phyloP scores from a whole-genome alignment of 53 echinoderm and acorn worm genomes.

The Patiria pectinifera region DNA sequence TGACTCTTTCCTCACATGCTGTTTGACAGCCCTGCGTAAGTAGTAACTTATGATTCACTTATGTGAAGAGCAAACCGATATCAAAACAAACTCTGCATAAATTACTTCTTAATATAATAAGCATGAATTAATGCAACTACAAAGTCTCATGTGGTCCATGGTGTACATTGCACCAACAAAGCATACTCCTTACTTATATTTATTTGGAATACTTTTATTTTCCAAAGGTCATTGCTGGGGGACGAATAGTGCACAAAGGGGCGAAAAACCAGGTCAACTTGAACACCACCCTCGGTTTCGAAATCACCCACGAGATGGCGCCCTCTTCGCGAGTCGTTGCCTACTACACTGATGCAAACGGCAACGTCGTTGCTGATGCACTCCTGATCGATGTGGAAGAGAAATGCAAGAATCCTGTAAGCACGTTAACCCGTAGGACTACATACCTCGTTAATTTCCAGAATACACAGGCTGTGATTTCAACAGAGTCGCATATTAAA shows the following conservation, averaged over 20 bases:
- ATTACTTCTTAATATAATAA: too few species aligned
- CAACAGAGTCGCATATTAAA: too few species aligned
- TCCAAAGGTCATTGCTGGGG: conserved; percentile 34
- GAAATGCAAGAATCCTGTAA: conserved; percentile 83
- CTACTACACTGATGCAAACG: conserved; percentile 67
- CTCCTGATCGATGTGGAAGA: conserved; percentile 77
- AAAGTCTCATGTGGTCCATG: too few species aligned
- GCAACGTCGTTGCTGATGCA: conserved; percentile 85
- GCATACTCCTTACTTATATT: too few species aligned
- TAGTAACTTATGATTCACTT: too few species aligned
- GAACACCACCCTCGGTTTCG: conserved; percentile 46
- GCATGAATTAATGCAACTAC: too few species aligned
- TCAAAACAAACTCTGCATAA: too few species aligned
- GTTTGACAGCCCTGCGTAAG: too few species aligned
- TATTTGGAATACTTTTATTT: neutral
- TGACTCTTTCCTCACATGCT: too few species aligned
- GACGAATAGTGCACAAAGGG: conserved; percentile 20
- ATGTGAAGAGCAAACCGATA: too few species aligned
- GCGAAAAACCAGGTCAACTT: neutral
- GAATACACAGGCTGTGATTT: neutral
- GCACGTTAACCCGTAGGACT: neutral
- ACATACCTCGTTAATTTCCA: neutral
- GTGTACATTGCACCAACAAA: too few species aligned
- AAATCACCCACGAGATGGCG: conserved; percentile 79
- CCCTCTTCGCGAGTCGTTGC: conserved; percentile 84